phyloP scores from a whole-genome alignment of 2,113 vertebrate species.

The Pollachius pollachius region DNA sequence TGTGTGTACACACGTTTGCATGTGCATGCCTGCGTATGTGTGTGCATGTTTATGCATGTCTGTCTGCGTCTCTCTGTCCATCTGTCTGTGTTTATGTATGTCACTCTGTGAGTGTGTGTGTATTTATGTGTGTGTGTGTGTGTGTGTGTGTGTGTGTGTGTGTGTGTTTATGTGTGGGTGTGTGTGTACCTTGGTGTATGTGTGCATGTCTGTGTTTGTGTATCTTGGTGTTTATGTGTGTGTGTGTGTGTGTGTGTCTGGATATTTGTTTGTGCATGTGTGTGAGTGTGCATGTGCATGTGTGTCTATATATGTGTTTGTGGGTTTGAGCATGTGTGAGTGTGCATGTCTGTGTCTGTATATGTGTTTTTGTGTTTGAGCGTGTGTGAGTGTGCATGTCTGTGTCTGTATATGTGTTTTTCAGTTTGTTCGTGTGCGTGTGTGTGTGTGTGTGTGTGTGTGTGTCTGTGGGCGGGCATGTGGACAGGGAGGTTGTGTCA shows the following conservation, averaged over 20 bases:
- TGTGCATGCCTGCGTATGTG: no score
- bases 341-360: no score
- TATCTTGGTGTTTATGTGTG: neutral
- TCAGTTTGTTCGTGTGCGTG: conserved; percentile 21
- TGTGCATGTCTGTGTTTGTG: neutral
- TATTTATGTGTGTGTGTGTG: conserved; percentile 5
- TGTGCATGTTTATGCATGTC: neutral
- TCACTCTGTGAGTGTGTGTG: conserved; percentile 10
- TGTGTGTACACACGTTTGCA: no score
- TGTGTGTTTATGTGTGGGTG: neutral
- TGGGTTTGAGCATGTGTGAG: neutral
- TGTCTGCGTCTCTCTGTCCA: neutral
- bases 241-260: conserved; percentile 12
- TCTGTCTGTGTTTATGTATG: no score
- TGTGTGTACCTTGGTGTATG: no score
- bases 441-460: conserved; percentile 10
- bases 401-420: conserved; percentile 13
- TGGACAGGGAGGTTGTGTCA: conserved; percentile 51
- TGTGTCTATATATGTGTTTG: no score
- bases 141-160: neutral
- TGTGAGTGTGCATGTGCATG: conserved; percentile 35
- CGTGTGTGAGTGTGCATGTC: conserved; percentile 3
- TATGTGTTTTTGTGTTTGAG: neutral
- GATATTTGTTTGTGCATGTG: conserved; percentile 5
- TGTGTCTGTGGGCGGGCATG: conserved; percentile 24